phyloP scores from a whole-genome alignment of 2,888 invertebrate species.

The Smittia sp. region DNA sequence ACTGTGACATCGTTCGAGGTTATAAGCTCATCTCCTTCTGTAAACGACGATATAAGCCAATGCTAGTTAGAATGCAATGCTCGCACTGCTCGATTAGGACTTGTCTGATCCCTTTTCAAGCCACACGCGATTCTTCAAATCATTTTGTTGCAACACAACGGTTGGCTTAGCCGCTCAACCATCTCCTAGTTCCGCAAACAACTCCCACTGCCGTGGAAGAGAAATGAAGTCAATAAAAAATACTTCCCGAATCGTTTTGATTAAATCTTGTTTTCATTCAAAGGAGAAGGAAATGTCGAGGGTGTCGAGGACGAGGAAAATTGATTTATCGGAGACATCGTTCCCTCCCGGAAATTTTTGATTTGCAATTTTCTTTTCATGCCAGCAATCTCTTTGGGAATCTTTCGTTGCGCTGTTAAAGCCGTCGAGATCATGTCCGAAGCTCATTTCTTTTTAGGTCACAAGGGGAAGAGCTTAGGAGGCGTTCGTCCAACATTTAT shows the following conservation, averaged over 20 bases:
- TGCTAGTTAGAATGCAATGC: no score
- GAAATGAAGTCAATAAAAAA: constrained; percentile 37
- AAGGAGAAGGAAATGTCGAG: not conserved
- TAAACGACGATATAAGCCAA: no score
- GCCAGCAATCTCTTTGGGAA: not conserved
- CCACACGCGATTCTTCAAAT: no score
- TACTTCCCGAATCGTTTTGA: constrained; percentile 29
- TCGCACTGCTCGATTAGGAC: no score
- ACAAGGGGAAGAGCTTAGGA: not conserved
- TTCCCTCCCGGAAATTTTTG: constrained; percentile 18
- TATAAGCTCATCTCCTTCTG: no score
- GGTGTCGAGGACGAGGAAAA: constrained; percentile 33
- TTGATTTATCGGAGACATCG: constrained; percentile 38
- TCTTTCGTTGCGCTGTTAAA: not conserved
- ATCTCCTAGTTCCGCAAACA: no score
- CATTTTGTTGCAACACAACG: no score
- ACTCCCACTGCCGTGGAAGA: not conserved
- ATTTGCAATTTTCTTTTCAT: constrained; percentile 32
- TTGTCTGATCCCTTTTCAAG: no score
- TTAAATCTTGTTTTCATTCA: constrained; percentile 25
- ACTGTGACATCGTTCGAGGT: no score
- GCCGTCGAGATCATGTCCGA: constrained; percentile 11
- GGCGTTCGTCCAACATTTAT: not conserved
- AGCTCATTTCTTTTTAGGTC: not conserved
- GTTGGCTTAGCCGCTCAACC: no score